Conservation (phyloP, 2,797 vertebrate species). For the Pangasius sanitwongsei region DNA sequence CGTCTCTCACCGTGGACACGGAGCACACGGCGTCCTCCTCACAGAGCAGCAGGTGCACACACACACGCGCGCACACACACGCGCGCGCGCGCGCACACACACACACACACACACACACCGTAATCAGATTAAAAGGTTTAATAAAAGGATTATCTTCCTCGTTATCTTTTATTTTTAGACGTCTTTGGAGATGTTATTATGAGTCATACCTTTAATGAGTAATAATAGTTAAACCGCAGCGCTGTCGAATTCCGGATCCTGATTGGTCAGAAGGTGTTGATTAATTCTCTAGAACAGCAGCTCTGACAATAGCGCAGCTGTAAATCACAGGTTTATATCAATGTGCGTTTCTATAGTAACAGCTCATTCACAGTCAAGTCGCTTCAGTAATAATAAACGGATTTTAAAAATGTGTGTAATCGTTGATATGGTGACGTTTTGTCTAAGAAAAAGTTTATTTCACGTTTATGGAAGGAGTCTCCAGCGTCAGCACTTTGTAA, state of each 20-base stretch:
- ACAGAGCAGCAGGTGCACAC: conserved; percentile 71
- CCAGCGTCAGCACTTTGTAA: too few species aligned
- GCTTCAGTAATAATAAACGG: too few species aligned
- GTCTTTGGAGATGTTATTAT: background rate
- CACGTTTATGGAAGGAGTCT: background rate
- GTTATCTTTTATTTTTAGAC: background rate
- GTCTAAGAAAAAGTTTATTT: too few species aligned
- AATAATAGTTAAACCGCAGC: background rate
- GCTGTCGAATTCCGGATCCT: background rate
- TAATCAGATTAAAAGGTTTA: background rate
- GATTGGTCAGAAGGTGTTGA: background rate
- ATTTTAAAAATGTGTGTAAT: too few species aligned
- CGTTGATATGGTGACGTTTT: too few species aligned
- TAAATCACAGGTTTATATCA: background rate
- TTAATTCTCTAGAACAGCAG: background rate
- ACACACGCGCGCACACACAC: background rate
- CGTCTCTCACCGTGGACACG: conserved; percentile 87
- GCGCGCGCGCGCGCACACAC: background rate
- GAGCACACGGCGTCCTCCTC: conserved; percentile 70
- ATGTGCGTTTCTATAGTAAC: background rate
- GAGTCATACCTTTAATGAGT: background rate
- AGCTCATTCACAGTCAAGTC: background rate
- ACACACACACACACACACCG: background rate
- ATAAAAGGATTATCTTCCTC: background rate
- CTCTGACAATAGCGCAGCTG: background rate